Percentiles rank a stretch among this genome's conserved stretches.
Conservation (phyloP, 2,113 vertebrate genomes). For the Toxostoma redivivum region DNA sequence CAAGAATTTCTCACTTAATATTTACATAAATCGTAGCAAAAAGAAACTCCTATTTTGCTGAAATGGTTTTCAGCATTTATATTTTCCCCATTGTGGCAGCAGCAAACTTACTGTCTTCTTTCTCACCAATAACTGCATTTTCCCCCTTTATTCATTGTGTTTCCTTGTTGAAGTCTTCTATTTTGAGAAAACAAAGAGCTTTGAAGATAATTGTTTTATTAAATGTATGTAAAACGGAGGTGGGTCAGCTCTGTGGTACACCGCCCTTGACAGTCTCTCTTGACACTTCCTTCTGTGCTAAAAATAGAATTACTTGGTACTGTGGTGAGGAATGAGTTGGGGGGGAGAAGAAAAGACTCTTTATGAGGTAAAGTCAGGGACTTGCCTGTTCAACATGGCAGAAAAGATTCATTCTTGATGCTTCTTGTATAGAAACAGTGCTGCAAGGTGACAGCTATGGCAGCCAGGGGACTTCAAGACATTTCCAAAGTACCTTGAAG, state of each 20-base stretch:
- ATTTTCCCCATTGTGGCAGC: not conserved
- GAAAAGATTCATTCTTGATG: not conserved
- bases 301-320: not conserved
- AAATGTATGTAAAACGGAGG: not conserved
- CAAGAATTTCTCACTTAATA: not conserved
- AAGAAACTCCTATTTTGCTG: not conserved
- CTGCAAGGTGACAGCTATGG: not conserved
- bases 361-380: not conserved
- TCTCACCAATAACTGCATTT: not conserved
- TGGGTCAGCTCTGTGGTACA: not conserved
- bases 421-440: not conserved
- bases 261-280: not conserved
- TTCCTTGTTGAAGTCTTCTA: not conserved
- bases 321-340: not conserved
- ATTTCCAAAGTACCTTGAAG: not conserved
- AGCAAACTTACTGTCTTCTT: not conserved
- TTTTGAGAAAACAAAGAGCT: slow-evolving; percentile 4
- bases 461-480: not conserved
- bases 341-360: not conserved
- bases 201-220: not conserved
- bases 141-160: not conserved
- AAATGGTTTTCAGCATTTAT: not conserved
- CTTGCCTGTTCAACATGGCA: not conserved
- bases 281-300: not conserved
- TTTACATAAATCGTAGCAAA: not conserved